Conservation (phyloP, 2,113 vertebrate species). For the Muscicapa adusta region DNA sequence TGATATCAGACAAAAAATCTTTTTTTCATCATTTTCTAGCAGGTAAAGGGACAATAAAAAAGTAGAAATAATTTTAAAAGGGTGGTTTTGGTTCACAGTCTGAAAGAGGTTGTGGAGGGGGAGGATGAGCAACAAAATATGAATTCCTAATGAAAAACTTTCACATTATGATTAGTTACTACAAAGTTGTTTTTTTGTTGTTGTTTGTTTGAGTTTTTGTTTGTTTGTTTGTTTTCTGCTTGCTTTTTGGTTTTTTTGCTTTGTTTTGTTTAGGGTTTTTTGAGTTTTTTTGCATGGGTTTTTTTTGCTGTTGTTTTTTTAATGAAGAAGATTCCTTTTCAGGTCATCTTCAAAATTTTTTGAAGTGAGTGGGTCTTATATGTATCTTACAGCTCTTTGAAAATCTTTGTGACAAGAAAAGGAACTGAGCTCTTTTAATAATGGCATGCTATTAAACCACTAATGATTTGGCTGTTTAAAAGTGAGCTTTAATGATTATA, state of each 20-base stretch:
- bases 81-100: background rate
- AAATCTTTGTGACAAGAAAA: constrained; percentile 9
- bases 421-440: constrained; percentile 17
- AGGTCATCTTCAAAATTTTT: constrained; percentile 8
- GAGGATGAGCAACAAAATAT: background rate
- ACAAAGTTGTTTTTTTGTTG: background rate
- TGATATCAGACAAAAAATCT: background rate
- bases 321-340: background rate
- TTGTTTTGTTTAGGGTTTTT: background rate
- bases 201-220: background rate
- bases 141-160: background rate
- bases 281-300: accelerated
- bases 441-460: constrained; percentile 30
- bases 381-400: constrained; percentile 18
- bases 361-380: background rate
- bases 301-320: too few relatives aligned
- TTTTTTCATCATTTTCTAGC: background rate
- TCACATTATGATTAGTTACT: background rate
- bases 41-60: background rate
- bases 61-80: background rate
- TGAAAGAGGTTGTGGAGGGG: background rate
- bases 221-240: background rate
- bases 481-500: constrained; percentile 13
- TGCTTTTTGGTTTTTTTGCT: background rate
- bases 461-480: constrained; percentile 46